phyloP scores from a whole-genome alignment of 37 sponge, comb jelly and placozoan species.

The Corticium candelabrum region DNA sequence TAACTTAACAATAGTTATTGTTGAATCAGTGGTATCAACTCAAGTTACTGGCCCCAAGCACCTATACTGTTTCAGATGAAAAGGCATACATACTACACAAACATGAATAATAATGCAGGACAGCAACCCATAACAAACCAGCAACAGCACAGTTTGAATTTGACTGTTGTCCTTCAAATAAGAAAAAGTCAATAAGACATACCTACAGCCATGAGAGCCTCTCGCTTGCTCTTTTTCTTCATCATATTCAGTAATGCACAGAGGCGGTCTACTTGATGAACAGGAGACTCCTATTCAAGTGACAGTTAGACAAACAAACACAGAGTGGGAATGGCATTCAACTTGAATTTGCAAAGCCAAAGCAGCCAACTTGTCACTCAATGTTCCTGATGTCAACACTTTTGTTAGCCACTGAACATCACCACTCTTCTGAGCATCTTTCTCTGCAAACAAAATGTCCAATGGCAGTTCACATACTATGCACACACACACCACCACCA shows the following conservation, averaged over 20 bases:
- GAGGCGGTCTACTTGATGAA: constrained; percentile 66
- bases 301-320: not conserved
- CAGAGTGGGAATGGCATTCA: too few relatives aligned
- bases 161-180: too few relatives aligned
- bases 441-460: constrained; percentile 28
- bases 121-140: too few relatives aligned
- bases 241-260: constrained; percentile 62
- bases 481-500: not conserved
- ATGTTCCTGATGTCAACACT: constrained; percentile 80
- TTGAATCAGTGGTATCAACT: too few relatives aligned
- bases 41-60: too few relatives aligned
- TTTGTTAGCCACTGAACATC: constrained; percentile 84
- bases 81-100: too few relatives aligned
- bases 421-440: constrained; percentile 48
- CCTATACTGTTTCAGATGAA: not conserved
- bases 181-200: constrained; percentile 11
- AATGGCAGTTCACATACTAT: not conserved
- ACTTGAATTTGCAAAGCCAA: constrained; percentile 72
- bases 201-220: constrained; percentile 44
- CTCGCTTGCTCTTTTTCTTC: constrained; percentile 84
- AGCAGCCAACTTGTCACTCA: constrained; percentile 79
- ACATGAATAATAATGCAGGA: too few relatives aligned
- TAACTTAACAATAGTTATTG: too few relatives aligned
- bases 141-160: too few relatives aligned
- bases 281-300: constrained; percentile 76